Percentiles rank a stretch among this genome's conserved stretches.
These are phyloP conservation scores for Lipophrys pholis DNA, from an alignment of 2,113 vertebrate genomes.

Conservation along the genomic window DNA sequence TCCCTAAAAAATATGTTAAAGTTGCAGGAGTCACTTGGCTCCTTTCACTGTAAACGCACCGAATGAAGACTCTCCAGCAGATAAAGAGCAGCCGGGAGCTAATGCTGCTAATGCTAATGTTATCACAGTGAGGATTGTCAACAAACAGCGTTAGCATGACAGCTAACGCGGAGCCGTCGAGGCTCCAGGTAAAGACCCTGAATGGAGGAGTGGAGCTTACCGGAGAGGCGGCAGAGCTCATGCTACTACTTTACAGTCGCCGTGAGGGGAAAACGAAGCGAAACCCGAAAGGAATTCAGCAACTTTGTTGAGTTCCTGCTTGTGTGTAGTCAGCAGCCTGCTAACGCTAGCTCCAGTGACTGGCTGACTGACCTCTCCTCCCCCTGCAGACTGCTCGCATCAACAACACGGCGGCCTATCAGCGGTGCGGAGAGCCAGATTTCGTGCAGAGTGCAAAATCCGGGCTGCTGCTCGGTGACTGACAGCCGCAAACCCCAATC, in stretches of 20 bases:
- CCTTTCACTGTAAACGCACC: background rate
- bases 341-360: slow-evolving; percentile 41
- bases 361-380: slow-evolving; percentile 45
- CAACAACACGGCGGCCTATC: slow-evolving; percentile 43
- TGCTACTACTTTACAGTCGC: slow-evolving; percentile 22
- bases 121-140: slow-evolving; percentile 27
- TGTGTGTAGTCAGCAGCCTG: slow-evolving; percentile 10
- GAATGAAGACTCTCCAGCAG: background rate
- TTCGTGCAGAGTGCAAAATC: background rate
- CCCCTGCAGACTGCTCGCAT: slow-evolving; percentile 13
- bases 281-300: background rate
- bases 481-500: slow-evolving; percentile 8
- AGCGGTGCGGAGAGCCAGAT: background rate
- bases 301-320: slow-evolving; percentile 62
- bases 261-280: background rate
- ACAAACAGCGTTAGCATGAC: slow-evolving; percentile 62
- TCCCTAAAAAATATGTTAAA: slow-evolving; percentile 8
- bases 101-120: background rate
- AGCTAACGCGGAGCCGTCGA: slow-evolving; percentile 4
- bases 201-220: slow-evolving; percentile 48
- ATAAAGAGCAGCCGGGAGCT: background rate
- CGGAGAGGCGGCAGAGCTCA: slow-evolving; percentile 63
- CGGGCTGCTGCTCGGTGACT: background rate
- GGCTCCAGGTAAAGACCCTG: slow-evolving; percentile 36
- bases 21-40: background rate